phyloP scores from a whole-genome alignment of 2,888 invertebrate genomes.

The Philonicus albiceps region DNA sequence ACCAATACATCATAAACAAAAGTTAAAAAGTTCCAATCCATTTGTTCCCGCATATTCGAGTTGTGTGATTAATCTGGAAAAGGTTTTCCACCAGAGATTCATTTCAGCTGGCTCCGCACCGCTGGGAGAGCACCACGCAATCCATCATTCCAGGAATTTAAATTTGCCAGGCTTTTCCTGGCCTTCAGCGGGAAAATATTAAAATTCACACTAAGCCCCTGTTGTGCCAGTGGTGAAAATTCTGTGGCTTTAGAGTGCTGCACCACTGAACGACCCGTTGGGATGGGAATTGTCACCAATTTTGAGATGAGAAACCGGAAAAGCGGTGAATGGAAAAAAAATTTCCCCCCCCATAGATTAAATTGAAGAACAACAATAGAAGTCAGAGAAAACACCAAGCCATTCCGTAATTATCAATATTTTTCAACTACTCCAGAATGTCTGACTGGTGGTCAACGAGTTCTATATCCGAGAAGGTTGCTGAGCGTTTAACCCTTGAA shows the following conservation, averaged over 20 bases:
- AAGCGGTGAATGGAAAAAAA: neutral
- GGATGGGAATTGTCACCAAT: neutral
- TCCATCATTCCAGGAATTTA: neutral
- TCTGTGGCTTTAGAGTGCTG: neutral
- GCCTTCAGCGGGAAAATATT: neutral
- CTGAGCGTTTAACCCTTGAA: neutral
- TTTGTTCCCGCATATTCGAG: neutral
- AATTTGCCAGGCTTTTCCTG: neutral
- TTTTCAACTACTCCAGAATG: neutral
- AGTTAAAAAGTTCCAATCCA: slow-evolving; percentile 23
- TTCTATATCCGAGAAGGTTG: neutral
- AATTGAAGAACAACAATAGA: neutral
- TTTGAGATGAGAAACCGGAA: neutral
- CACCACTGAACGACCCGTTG: neutral
- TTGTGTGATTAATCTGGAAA: slow-evolving; percentile 21
- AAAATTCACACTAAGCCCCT: neutral
- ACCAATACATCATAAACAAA: slow-evolving; percentile 1
- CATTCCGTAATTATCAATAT: neutral
- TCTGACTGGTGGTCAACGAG: neutral
- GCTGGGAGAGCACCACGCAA: neutral
- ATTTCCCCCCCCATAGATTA: neutral
- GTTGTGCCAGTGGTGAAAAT: neutral
- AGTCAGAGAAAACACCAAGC: neutral
- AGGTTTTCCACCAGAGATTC: neutral
- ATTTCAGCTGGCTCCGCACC: neutral